These are phyloP conservation scores for Betta splendens DNA, from an alignment of 2,797 vertebrate genomes.

Conservation along the genomic window DNA sequence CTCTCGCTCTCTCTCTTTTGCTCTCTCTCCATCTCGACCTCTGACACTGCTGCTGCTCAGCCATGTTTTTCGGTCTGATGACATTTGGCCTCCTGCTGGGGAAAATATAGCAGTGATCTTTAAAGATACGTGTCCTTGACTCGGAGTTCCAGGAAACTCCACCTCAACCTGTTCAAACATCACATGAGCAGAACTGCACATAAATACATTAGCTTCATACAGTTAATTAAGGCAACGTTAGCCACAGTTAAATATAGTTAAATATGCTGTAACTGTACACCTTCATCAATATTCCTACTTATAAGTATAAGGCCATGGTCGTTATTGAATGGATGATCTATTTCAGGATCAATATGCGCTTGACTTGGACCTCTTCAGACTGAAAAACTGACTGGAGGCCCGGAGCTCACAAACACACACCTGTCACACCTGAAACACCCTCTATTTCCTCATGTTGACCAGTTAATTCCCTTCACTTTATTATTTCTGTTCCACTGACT, in stretches of 20 bases:
- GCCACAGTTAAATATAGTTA: neutral
- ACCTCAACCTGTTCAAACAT: slow-evolving; percentile 26
- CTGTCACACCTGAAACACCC: neutral
- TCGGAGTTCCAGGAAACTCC: neutral
- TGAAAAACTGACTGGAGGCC: neutral
- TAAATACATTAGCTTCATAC: neutral
- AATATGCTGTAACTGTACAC: neutral
- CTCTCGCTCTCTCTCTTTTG: slow-evolving; percentile 38
- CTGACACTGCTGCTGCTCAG: slow-evolving; percentile 37
- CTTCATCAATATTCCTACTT: neutral
- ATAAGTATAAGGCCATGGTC: neutral
- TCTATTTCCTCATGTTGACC: slow-evolving; percentile 11
- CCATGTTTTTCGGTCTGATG: slow-evolving; percentile 46
- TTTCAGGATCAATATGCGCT: slow-evolving; percentile 1
- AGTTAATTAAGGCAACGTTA: neutral
- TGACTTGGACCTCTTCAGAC: too few relatives aligned
- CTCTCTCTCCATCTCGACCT: slow-evolving; percentile 26
- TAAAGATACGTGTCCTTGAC: slow-evolving; percentile 41
- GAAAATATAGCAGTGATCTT: slow-evolving; percentile 41
- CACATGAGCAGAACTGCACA: slow-evolving; percentile 6
- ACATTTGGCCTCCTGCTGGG: slow-evolving; percentile 38
- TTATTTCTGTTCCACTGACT: slow-evolving; percentile 10
- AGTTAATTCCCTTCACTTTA: slow-evolving; percentile 4
- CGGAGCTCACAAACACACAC: neutral
- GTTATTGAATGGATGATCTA: neutral